A percentile compares a stretch with the other conserved stretches of the same genome.
phyloP scores from a whole-genome alignment of 2,797 vertebrate species.

The Parauchenoglanis punctatus region DNA sequence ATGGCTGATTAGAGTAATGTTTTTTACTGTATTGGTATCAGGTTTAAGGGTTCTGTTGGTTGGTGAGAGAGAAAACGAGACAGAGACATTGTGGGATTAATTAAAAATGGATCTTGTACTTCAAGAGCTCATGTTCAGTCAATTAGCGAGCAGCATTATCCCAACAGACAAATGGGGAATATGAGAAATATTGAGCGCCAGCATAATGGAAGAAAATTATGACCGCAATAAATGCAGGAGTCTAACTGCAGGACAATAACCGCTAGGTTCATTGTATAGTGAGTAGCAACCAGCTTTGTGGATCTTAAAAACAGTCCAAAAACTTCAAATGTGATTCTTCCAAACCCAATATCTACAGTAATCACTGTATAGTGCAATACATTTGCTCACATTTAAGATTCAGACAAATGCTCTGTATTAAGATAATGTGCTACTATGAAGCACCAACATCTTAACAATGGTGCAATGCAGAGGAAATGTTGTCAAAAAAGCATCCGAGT shows the following conservation, averaged over 20 bases:
- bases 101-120: constrained; percentile 27
- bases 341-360: neutral
- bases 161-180: neutral
- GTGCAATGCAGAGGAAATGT: neutral
- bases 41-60: constrained; percentile 33
- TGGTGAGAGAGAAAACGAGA: constrained; percentile 46
- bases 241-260: neutral
- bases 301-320: neutral
- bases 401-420: neutral
- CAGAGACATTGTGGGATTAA: constrained; percentile 34
- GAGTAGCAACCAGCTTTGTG: neutral
- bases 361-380: neutral
- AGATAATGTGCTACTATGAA: neutral
- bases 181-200: neutral
- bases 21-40: neutral
- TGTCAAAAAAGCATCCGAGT: neutral
- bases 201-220: constrained; percentile 16
- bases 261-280: neutral
- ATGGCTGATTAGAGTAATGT: neutral
- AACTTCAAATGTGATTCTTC: neutral
- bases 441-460: neutral
- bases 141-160: constrained; percentile 17
- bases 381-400: neutral
- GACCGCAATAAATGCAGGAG: neutral
- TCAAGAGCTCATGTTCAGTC: constrained; percentile 1